A percentile compares a stretch with the other conserved stretches of the same genome.
These are phyloP conservation scores for Orius insidiosus DNA, from an alignment of 1,140 invertebrate species.

Conservation along the genomic window DNA sequence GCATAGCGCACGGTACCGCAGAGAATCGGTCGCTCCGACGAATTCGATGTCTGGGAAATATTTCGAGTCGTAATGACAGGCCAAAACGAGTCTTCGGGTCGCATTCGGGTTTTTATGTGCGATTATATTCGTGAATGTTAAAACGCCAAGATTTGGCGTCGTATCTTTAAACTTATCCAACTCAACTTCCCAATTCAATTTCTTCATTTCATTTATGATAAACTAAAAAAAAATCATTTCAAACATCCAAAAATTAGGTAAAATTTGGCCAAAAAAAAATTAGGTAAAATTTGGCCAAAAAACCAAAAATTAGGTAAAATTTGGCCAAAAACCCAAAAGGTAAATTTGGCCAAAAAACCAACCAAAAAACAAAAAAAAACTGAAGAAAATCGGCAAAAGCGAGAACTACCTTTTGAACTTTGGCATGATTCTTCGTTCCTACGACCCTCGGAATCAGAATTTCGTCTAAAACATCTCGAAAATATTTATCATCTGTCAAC, in stretches of 20 bases:
- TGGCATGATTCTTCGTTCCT: conserved; percentile 44
- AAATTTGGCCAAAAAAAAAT: too few relatives aligned
- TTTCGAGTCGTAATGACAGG: conserved; percentile 95
- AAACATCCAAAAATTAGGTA: too few relatives aligned
- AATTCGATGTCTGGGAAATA: conserved; percentile 57
- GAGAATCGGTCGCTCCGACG: conserved; percentile 90
- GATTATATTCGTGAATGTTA: conserved; percentile 74
- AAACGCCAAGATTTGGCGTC: conserved; percentile 51
- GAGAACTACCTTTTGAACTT: conserved; percentile 49
- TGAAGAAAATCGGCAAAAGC: too few relatives aligned
- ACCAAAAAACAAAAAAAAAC: too few relatives aligned
- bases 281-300: too few relatives aligned
- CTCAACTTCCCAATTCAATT: conserved; percentile 58
- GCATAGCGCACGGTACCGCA: conserved; percentile 92
- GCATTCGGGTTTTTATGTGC: conserved; percentile 67
- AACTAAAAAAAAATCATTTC: conserved; percentile 33
- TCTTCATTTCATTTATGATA: conserved; percentile 44
- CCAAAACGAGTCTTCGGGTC: conserved; percentile 59
- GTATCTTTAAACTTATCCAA: conserved; percentile 51
- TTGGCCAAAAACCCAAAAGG: too few relatives aligned
- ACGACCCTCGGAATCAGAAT: conserved; percentile 60
- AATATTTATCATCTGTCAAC: conserved; percentile 38
- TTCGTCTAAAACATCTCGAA: conserved; percentile 43
- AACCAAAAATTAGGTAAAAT: too few relatives aligned
- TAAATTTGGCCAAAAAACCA: conserved; percentile 3